Percentiles rank a stretch among this genome's conserved stretches.
Conservation (phyloP, 1,140 invertebrate species). For the Asobara japonica region DNA sequence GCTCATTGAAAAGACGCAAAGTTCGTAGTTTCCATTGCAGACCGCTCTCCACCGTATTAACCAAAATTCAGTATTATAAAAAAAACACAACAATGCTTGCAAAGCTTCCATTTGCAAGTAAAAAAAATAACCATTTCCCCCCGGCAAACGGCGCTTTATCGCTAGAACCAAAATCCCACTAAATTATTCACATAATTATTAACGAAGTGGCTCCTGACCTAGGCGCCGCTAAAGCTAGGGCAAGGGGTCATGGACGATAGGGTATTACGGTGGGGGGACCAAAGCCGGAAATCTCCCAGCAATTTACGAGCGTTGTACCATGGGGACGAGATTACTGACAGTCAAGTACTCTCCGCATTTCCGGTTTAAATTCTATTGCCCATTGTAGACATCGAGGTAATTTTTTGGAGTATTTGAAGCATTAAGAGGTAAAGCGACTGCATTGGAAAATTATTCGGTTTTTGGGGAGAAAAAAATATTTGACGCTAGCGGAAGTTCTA, state of each 20-base stretch:
- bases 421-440: too few relatives aligned
- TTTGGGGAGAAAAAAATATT: too few relatives aligned
- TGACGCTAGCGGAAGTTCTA: too few relatives aligned
- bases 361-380: not conserved
- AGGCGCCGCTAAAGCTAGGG: not conserved
- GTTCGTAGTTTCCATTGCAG: too few relatives aligned
- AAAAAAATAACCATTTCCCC: not conserved
- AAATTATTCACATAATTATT: conserved; percentile 9
- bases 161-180: not conserved
- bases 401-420: not conserved
- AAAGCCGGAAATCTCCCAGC: not conserved
- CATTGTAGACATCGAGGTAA: not conserved
- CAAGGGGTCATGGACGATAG: conserved; percentile 17
- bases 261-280: not conserved
- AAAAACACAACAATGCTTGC: too few relatives aligned
- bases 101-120: not conserved
- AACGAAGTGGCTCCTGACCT: conserved; percentile 16
- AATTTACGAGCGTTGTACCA: conserved; percentile 24
- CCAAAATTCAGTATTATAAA: too few relatives aligned
- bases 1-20: too few relatives aligned
- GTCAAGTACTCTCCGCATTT: not conserved
- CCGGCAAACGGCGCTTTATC: not conserved
- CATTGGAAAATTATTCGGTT: too few relatives aligned
- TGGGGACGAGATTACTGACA: conserved; percentile 1
- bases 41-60: too few relatives aligned